These are phyloP conservation scores for Colostygia pectinataria DNA, from an alignment of 2,888 invertebrate species.

Conservation along the genomic window DNA sequence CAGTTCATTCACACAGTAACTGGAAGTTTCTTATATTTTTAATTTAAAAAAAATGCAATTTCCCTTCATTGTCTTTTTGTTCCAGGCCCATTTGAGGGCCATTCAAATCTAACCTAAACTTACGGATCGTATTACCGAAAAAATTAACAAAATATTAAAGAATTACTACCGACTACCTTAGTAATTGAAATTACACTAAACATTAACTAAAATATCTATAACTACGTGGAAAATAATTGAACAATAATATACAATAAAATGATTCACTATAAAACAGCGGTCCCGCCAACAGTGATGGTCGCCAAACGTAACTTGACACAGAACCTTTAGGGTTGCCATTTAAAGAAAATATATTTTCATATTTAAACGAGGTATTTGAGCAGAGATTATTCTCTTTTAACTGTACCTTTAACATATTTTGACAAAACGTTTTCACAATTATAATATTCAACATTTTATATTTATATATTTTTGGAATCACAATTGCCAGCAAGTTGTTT, in stretches of 20 bases:
- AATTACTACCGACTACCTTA: conserved; percentile 77
- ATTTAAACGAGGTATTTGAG: conserved; percentile 62
- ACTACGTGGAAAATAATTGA: conserved; percentile 81
- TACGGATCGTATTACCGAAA: conserved; percentile 72
- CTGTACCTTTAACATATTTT: conserved; percentile 36
- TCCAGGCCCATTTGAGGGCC: conserved; percentile 63
- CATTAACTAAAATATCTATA: conserved; percentile 79
- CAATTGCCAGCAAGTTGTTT: conserved; percentile 16
- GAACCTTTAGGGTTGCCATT: conserved; percentile 35
- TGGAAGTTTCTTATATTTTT: conserved; percentile 33
- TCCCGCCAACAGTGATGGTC: conserved; percentile 47
- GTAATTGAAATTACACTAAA: conserved; percentile 76
- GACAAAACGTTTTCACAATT: conserved; percentile 33
- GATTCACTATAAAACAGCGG: conserved; percentile 78
- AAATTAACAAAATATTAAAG: conserved; percentile 80
- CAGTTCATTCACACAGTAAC: conserved; percentile 33
- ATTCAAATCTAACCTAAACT: conserved; percentile 73
- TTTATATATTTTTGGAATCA: conserved; percentile 31
- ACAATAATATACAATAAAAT: conserved; percentile 82
- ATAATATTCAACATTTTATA: conserved; percentile 46
- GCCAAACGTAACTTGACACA: conserved; percentile 37
- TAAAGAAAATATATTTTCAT: conserved; percentile 43
- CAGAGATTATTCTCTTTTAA: conserved; percentile 42
- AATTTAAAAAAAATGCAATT: conserved; percentile 61
- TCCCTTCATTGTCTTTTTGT: conserved; percentile 80